Conservation (phyloP, 2,888 invertebrate genomes). For the Agrypnus murinus region DNA sequence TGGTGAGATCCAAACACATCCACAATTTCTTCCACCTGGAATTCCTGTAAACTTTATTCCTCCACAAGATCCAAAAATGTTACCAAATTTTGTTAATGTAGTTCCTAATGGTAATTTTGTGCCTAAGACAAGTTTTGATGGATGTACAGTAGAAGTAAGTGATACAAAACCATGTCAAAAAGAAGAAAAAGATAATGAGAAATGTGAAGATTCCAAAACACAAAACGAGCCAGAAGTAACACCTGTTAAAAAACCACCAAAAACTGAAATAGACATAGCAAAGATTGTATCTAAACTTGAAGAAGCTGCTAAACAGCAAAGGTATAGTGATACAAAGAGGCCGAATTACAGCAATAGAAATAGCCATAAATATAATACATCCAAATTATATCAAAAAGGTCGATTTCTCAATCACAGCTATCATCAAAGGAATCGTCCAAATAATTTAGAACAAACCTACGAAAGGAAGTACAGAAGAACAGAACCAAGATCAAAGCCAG, state of each 20-base stretch:
- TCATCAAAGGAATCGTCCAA: slow-evolving; percentile 3
- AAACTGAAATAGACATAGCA: slow-evolving; percentile 67
- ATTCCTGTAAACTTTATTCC: slow-evolving; percentile 66
- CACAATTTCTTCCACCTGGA: slow-evolving; percentile 60
- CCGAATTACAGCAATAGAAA: slow-evolving; percentile 41
- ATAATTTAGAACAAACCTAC: not conserved
- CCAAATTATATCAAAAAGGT: slow-evolving; percentile 17
- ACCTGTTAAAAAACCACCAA: slow-evolving; percentile 5
- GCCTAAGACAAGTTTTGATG: slow-evolving; percentile 43
- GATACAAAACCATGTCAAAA: slow-evolving; percentile 18
- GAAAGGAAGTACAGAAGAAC: slow-evolving; percentile 27
- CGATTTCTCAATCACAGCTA: not conserved
- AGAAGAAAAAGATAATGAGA: slow-evolving; percentile 24
- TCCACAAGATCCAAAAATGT: slow-evolving; percentile 59
- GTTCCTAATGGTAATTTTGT: slow-evolving; percentile 52
- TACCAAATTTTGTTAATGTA: slow-evolving; percentile 59
- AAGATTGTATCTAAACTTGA: slow-evolving; percentile 70
- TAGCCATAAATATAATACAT: slow-evolving; percentile 38
- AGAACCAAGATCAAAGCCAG: slow-evolving; percentile 30
- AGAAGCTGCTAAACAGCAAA: slow-evolving; percentile 67
- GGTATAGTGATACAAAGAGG: slow-evolving; percentile 50
- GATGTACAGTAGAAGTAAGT: not conserved
- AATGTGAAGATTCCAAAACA: slow-evolving; percentile 10
- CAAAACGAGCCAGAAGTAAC: not conserved
- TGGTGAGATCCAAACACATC: slow-evolving; percentile 55